Evolutionary conservation across 2,888 invertebrate species (phyloP).

Genomic region (Bellardia bayeri): DNA sequence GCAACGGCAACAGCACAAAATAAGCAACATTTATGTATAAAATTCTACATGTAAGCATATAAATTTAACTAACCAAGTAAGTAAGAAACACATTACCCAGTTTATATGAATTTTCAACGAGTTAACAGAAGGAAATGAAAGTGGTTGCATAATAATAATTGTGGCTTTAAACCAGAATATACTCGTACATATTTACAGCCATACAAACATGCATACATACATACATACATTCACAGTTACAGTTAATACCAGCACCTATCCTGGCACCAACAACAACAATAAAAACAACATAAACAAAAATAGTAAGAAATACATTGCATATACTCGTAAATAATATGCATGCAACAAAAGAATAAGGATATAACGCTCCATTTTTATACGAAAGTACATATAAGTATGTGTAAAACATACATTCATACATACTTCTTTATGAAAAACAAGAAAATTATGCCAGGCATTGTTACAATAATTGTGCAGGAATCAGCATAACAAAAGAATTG

Average conservation of each 20-base stretch:
- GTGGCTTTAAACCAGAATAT: conserved; percentile 66
- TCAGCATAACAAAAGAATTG: conserved; percentile 50
- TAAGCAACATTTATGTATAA: conserved; percentile 53
- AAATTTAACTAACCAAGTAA: conserved; percentile 44
- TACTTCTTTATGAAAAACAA: conserved; percentile 7
- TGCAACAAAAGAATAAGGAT: conserved; percentile 64
- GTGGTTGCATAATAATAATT: conserved; percentile 73
- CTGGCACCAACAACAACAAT: conserved; percentile 44
- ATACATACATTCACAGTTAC: conserved; percentile 31
- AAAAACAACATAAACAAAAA: conserved; percentile 23
- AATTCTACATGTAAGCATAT: neutral
- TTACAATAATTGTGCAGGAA: conserved; percentile 52
- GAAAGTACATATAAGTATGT: neutral
- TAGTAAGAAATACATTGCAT: conserved; percentile 40
- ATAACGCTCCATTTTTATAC: conserved; percentile 47
- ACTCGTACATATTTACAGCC: neutral
- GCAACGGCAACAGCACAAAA: conserved; percentile 43
- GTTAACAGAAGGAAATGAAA: conserved; percentile 69
- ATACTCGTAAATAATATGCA: conserved; percentile 45
- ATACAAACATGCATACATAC: neutral
- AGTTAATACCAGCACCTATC: conserved; percentile 62
- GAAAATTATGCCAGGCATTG: conserved; percentile 61
- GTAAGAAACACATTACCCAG: conserved; percentile 63
- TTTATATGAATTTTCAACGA: conserved; percentile 60
- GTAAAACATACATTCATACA: neutral